Conservation (phyloP, 2,888 invertebrate species). For the Hypercompe scribonia region DNA sequence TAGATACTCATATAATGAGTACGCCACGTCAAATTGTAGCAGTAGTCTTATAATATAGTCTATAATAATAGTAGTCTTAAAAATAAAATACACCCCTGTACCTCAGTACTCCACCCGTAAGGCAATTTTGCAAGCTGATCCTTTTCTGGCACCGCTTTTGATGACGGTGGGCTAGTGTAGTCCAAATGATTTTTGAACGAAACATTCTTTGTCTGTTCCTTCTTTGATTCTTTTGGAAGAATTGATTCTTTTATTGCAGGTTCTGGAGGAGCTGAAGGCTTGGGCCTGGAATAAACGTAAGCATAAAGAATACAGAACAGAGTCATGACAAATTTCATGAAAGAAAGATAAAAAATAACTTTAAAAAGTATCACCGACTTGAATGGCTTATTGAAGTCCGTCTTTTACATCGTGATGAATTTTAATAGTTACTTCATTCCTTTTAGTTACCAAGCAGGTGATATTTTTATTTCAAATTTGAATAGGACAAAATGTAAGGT, state of each 20-base stretch:
- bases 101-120: conserved; percentile 81
- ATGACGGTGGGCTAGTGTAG: conserved; percentile 78
- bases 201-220: conserved; percentile 83
- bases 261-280: conserved; percentile 76
- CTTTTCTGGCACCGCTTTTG: conserved; percentile 81
- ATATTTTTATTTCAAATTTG: neutral
- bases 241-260: conserved; percentile 69
- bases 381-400: neutral
- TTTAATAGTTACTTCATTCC: too few species aligned
- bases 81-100: conserved; percentile 30
- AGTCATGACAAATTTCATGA: neutral
- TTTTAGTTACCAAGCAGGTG: neutral
- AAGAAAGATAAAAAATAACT: neutral
- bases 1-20: too few species aligned
- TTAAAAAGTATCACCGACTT: neutral
- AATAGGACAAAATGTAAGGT: neutral
- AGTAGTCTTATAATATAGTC: too few species aligned
- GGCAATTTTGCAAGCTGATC: conserved; percentile 83
- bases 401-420: too few species aligned
- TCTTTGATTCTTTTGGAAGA: conserved; percentile 73
- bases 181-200: conserved; percentile 84
- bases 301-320: neutral
- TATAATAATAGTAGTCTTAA: too few species aligned
- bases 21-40: too few species aligned
- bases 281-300: conserved; percentile 60